These are phyloP conservation scores for Potorous gilbertii DNA, from an alignment of 2,797 vertebrate genomes.

Conservation along the genomic window DNA sequence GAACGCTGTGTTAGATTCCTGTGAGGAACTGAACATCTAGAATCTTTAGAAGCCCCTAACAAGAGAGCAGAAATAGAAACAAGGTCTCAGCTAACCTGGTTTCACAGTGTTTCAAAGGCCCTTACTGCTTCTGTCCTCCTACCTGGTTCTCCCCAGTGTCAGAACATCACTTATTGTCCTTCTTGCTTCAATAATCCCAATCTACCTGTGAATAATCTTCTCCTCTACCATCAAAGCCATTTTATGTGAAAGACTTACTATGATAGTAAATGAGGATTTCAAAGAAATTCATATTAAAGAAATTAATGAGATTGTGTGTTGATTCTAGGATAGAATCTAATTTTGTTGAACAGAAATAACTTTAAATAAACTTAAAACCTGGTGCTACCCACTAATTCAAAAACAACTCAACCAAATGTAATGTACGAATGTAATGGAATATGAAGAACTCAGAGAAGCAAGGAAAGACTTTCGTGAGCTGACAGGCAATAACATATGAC, in stretches of 20 bases:
- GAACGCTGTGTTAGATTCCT: not conserved
- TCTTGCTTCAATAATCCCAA: slow-evolving; percentile 32
- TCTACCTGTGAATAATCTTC: slow-evolving; percentile 26
- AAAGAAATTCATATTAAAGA: slow-evolving; percentile 41
- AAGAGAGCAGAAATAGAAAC: not conserved
- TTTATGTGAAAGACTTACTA: slow-evolving; percentile 17
- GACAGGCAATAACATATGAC: not conserved
- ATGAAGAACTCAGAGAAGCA: slow-evolving; percentile 38
- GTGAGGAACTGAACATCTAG: not conserved
- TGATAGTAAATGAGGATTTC: slow-evolving; percentile 12
- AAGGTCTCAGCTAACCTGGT: not conserved
- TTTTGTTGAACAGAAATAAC: slow-evolving; percentile 43
- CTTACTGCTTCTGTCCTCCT: not conserved
- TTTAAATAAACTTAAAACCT: slow-evolving; percentile 65
- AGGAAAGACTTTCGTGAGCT: slow-evolving; percentile 10
- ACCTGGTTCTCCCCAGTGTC: slow-evolving; percentile 36
- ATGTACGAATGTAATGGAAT: not conserved
- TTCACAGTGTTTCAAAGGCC: not conserved
- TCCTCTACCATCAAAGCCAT: not conserved
- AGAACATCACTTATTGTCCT: not conserved
- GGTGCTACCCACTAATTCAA: slow-evolving; percentile 17
- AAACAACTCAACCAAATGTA: not conserved
- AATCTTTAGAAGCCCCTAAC: not conserved
- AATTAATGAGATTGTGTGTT: not conserved
- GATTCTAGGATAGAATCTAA: slow-evolving; percentile 27